Percentiles rank a stretch among this genome's conserved stretches.
phyloP scores from a whole-genome alignment of 2,113 vertebrate species.

The Saguinus midas region DNA sequence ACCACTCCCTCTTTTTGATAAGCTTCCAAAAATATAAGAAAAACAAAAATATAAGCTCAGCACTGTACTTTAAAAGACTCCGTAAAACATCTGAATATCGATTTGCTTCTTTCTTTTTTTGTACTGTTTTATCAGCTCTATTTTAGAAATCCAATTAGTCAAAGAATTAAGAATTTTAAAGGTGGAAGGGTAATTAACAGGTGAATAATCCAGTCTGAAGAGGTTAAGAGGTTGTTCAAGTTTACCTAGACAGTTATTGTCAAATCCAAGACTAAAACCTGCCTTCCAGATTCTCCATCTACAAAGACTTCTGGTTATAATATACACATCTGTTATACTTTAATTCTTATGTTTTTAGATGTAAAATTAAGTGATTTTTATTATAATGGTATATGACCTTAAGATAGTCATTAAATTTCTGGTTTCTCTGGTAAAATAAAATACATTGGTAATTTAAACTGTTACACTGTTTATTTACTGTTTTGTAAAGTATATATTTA shows the following conservation, averaged over 20 bases:
- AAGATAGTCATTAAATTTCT: neutral
- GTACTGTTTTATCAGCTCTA: neutral
- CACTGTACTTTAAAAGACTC: neutral
- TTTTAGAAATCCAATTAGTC: neutral
- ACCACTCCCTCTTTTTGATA: neutral
- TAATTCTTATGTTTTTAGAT: neutral
- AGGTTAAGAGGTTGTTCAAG: neutral
- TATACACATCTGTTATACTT: neutral
- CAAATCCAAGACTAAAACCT: neutral
- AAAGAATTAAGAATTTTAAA: slow-evolving; percentile 4
- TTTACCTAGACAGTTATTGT: neutral
- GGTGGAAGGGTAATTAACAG: neutral
- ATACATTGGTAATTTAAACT: neutral
- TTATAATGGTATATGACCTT: neutral
- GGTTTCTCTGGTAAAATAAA: neutral
- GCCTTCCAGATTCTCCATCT: neutral
- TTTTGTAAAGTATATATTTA: neutral
- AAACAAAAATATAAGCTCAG: neutral
- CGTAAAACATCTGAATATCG: neutral
- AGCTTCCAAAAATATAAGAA: neutral
- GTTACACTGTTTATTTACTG: neutral
- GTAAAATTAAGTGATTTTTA: neutral
- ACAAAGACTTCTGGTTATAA: neutral
- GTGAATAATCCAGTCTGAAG: neutral
- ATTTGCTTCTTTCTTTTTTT: neutral